These are phyloP conservation scores for Microplitis deprimator DNA, from an alignment of 2,888 invertebrate genomes.

Conservation along the genomic window DNA sequence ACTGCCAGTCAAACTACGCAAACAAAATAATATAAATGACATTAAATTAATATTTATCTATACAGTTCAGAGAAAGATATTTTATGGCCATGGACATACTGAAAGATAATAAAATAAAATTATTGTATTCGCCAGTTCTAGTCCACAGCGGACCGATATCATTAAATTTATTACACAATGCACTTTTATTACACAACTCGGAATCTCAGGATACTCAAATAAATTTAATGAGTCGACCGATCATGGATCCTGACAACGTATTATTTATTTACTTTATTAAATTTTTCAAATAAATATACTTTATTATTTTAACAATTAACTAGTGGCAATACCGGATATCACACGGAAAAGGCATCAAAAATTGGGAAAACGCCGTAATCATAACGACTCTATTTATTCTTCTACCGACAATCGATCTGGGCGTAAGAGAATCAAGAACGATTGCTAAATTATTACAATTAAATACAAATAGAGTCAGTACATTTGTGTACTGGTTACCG, in stretches of 20 bases:
- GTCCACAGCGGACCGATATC: conserved; percentile 52
- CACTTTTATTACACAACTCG: conserved; percentile 43
- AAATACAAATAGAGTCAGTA: conserved; percentile 46
- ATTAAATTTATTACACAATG: conserved; percentile 50
- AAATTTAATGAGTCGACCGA: conserved; percentile 47
- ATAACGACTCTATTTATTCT: conserved; percentile 48
- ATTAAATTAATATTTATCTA: neutral
- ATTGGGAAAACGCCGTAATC: conserved; percentile 51
- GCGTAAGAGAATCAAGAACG: conserved; percentile 44
- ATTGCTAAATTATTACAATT: conserved; percentile 48
- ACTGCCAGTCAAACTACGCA: neutral
- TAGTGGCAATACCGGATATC: conserved; percentile 51
- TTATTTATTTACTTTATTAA: neutral
- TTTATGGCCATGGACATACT: conserved; percentile 50
- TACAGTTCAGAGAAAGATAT: conserved; percentile 50
- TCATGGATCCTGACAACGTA: conserved; percentile 45
- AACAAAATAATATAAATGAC: neutral
- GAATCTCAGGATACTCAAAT: conserved; percentile 42
- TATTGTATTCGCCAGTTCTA: conserved; percentile 49
- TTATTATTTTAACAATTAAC: neutral
- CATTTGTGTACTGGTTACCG: conserved; percentile 49
- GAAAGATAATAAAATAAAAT: conserved; percentile 29
- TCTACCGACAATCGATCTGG: conserved; percentile 48
- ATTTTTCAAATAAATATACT: too few relatives aligned
- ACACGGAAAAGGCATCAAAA: conserved; percentile 44